phyloP scores from a whole-genome alignment of 2,113 vertebrate genomes.

The Sander lucioperca region DNA sequence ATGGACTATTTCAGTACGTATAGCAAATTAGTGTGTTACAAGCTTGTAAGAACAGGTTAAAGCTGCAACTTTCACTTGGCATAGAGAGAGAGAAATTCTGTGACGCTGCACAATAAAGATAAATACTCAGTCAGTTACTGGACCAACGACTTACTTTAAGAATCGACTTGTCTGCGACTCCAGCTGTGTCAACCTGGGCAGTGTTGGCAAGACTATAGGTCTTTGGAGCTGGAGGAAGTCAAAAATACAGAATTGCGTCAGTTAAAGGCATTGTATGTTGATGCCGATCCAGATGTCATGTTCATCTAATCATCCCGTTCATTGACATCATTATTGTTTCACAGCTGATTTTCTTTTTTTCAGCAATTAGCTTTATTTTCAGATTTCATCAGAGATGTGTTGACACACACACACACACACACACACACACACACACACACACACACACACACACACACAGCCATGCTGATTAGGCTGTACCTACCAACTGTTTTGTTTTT shows the following conservation, averaged over 20 bases:
- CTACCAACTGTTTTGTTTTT: too few relatives aligned
- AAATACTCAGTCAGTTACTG: neutral
- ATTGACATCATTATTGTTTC: neutral
- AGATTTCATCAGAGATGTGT: neutral
- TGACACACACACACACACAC: neutral
- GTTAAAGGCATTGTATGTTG: neutral
- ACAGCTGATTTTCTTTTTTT: too few relatives aligned
- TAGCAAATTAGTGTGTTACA: neutral
- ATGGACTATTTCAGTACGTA: neutral
- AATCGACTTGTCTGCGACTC: conserved; percentile 90
- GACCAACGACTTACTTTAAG: conserved; percentile 86
- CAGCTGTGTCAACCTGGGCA: conserved; percentile 85
- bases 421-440: too few relatives aligned
- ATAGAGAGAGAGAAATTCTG: neutral
- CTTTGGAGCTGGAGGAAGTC: conserved; percentile 88
- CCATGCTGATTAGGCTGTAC: neutral
- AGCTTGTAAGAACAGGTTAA: neutral
- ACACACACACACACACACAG: neutral
- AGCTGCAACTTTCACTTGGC: neutral
- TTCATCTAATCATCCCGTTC: neutral
- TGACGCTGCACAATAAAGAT: neutral
- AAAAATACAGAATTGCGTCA: neutral
- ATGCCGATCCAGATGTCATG: neutral
- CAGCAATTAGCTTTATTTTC: neutral
- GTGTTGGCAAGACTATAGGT: conserved; percentile 91